These are phyloP conservation scores for Dasypogon diadema DNA, from an alignment of 2,888 invertebrate genomes.

Conservation along the genomic window DNA sequence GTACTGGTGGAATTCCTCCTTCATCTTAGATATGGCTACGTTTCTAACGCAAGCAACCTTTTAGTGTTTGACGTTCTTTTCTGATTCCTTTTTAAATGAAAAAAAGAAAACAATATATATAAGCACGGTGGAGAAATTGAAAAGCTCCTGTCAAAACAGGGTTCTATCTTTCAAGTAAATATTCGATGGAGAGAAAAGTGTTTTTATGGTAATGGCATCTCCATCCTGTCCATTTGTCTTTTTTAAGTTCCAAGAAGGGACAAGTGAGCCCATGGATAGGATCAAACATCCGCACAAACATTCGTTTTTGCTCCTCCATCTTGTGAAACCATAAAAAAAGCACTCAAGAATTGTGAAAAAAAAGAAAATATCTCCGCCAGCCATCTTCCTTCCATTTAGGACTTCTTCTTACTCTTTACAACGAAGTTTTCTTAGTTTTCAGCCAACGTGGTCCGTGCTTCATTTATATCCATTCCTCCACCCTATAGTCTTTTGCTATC, in stretches of 20 bases:
- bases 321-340: background rate
- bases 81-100: too few relatives aligned
- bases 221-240: slow-evolving; percentile 26
- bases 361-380: slow-evolving; percentile 2
- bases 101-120: background rate
- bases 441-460: slow-evolving; percentile 9
- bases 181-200: slow-evolving; percentile 28
- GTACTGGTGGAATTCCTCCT: too few relatives aligned
- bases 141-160: slow-evolving; percentile 32
- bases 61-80: slow-evolving; percentile 21
- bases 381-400: background rate
- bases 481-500: too few relatives aligned
- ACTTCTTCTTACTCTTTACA: background rate
- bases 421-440: slow-evolving; percentile 30
- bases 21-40: too few relatives aligned
- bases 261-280: slow-evolving; percentile 2
- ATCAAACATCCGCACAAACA: background rate
- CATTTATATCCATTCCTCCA: slow-evolving; percentile 15
- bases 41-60: too few relatives aligned
- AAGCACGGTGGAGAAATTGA: slow-evolving; percentile 11
- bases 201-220: slow-evolving; percentile 39
- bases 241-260: slow-evolving; percentile 14
- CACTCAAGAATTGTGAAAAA: background rate
- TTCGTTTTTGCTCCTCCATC: too few relatives aligned
- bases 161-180: slow-evolving; percentile 18